Base-by-base conservation (phyloP, 2,113 vertebrate genomes). In the Cepphus grylle region DNA sequence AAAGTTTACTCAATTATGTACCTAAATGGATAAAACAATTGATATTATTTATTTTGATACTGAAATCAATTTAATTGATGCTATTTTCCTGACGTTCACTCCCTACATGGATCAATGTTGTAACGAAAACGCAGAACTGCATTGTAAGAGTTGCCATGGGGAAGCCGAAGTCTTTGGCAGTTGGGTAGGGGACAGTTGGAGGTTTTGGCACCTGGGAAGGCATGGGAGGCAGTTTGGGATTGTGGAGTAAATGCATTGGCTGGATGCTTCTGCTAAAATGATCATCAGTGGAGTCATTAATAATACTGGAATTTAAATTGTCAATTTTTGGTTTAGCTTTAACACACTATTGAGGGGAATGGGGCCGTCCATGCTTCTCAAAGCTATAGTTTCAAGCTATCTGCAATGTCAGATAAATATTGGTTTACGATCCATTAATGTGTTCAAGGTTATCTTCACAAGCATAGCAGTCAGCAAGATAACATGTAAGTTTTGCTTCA, bases 191-290 rank as follows among this genome's bases (percentile, higher is more conserved):
- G 96, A 96, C 94, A 97, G 91, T 93, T 97, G 97, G 94, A 97
- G 91, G 87, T 97, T 97, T 97, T 97, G 97, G 96, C 96, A 94
- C 89, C 93, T 95, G 94, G 93, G 86, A 96, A 95, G 66, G 66
- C 94, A 95, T 25, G 74, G 78, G 94, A 97, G 84, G 94, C 91
- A 95, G 93, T 92, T 90, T 93, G 89, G 89, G 94, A 95, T 34
- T 93, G 81, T 86, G 81, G 71, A 97, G 63, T 93, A 93, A 94
- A 94, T 81, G 86, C 93, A 96, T 80, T 95, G 94, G 84, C 94
- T 96, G 84, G 23, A 97, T 93, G 50, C 59, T 96, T 94, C 78
- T 96, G 94, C 95, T 93, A 42, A 97, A 97, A 93, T 80, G 93
- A 91, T 97, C 94, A 97, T 85, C 95, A 97, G 87, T 91, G 86